Conservation (phyloP, 2,113 vertebrate genomes). For the Apodemus speciosus region DNA sequence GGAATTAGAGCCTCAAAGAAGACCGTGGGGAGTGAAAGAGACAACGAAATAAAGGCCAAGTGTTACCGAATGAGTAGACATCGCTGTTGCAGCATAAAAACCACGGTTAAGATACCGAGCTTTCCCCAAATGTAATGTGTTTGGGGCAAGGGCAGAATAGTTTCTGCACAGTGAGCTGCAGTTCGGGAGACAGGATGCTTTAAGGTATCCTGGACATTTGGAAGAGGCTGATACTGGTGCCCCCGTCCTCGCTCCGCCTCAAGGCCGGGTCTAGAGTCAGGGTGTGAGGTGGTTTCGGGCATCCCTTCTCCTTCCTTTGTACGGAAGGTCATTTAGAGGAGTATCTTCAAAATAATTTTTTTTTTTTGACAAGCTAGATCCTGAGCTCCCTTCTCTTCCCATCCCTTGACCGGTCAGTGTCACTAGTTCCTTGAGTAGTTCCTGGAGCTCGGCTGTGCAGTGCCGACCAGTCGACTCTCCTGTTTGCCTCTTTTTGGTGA, state of each 20-base stretch:
- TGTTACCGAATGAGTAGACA: not conserved
- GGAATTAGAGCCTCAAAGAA: conserved; percentile 19
- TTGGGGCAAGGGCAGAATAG: not conserved
- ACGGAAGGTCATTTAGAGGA: not conserved
- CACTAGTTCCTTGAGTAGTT: not conserved
- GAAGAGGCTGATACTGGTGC: not conserved
- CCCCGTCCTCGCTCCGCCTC: not conserved
- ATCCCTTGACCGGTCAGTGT: fast-evolving
- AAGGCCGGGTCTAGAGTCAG: not conserved
- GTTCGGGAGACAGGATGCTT: not conserved
- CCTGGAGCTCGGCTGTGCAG: not conserved
- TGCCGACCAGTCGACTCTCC: not conserved
- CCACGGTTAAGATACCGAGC: not conserved
- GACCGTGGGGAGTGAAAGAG: not conserved
- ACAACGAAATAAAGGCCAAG: not conserved
- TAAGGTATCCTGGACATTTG: not conserved
- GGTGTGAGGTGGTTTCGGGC: not conserved
- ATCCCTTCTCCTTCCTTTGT: not conserved
- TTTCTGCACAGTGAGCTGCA: not conserved
- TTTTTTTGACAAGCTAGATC: not conserved
- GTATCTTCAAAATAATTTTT: not conserved
- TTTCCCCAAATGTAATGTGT: not conserved
- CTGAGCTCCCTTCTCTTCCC: not conserved
- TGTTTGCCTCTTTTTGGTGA: not conserved
- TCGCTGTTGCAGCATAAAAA: not conserved